Conservation (phyloP, 1,140 invertebrate genomes). For the Brachionus plicatilis region DNA sequence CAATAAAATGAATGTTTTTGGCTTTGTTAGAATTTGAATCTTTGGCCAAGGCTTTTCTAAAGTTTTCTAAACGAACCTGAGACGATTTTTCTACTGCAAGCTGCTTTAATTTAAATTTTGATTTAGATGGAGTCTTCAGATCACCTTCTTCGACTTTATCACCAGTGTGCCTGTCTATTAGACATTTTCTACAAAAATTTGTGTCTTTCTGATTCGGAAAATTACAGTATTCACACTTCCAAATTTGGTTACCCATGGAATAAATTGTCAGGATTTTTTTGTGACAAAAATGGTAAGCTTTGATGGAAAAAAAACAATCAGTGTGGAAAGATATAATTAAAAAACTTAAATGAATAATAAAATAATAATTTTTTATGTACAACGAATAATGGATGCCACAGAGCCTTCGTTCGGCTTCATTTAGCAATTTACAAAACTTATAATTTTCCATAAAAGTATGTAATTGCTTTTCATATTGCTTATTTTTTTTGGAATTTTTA, state of each 20-base stretch:
- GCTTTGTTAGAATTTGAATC: background rate
- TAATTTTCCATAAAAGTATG: background rate
- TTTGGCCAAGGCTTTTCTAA: background rate
- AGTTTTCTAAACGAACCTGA: background rate
- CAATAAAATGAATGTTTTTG: conserved; percentile 14
- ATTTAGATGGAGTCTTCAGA: background rate
- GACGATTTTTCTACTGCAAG: background rate
- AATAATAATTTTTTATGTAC: conserved; percentile 3
- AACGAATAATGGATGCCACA: background rate
- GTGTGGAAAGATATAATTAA: background rate
- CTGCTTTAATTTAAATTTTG: background rate
- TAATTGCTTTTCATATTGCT: background rate
- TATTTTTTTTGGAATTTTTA: background rate
- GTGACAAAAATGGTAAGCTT: background rate
- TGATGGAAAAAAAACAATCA: background rate
- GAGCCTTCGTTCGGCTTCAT: conserved; percentile 13
- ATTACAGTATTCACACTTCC: conserved; percentile 21
- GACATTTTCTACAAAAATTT: background rate
- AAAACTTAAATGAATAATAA: background rate
- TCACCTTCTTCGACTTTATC: background rate
- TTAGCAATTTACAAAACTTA: background rate
- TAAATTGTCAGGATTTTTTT: background rate
- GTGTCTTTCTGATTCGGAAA: background rate
- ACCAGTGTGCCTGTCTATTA: background rate
- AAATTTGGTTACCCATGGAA: conserved; percentile 14